Evolutionary conservation across 2,797 vertebrate genomes (phyloP), one percentile per base, ranked within the genome.

Genomic region (Podargus strigoides): DNA sequence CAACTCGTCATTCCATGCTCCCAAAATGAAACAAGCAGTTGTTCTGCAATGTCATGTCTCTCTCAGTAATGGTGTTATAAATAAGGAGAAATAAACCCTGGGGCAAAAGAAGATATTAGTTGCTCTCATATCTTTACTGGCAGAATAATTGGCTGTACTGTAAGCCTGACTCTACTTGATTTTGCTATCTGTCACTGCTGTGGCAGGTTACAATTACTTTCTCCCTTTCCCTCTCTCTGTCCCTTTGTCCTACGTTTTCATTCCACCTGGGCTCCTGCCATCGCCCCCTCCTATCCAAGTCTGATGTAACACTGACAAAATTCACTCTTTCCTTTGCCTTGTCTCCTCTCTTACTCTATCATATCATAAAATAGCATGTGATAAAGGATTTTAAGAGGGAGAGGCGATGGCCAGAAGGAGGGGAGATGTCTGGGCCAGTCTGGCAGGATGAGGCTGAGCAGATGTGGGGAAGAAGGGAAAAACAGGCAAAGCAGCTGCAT

Each of bases 51-150:
- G 56, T 32, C 16, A 0, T 46, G 19, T 64, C 66, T 74, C 78
- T 85, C 46, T 49, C 2, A 0, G 18, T 74, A 81, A 94, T 44
- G 27, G 39, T 42, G 84, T 70, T 82, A 76, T 86, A 91, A 95
- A 89, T 87, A 96, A 94, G 41, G 13, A 95, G 39, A 90, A 86
- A 89, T 70, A 87, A 52, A 53, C 50, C 56, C 84, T 53, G 36
- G 66, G 44, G 87, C 86, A 92, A 52, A 87, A 82, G 30, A 66
- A 80, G 53, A 23, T 75, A 39, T 84, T 93, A 76, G 66, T 49
- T 78, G 34, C 26, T 76, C 81, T 95, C 41, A 23, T 58, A 75
- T 85, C 23, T 93, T 92, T 86, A 73, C 78, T 77, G 63, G 44
- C 77, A 96, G 83, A 78, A 82, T 89, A 87, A 94, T 6, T 79